Base-by-base conservation (phyloP, 2,888 invertebrate genomes). In the Agrotis exclamationis region DNA sequence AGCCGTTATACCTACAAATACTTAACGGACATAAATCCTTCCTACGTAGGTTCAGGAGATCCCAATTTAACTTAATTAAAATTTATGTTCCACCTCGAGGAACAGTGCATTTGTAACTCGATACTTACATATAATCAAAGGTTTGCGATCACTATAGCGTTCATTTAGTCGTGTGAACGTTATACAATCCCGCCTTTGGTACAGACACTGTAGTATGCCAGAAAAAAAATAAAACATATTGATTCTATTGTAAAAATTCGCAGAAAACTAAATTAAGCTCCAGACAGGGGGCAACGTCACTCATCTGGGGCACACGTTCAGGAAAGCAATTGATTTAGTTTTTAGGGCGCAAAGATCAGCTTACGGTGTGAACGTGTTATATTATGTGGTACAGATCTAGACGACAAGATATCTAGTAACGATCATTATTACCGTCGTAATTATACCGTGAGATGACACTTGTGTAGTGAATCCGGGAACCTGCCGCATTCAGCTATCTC, bases 311-410 rank as follows among this genome's bases (percentile, higher is more conserved):
- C 87, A 86, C 81, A 79, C 67, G 80, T 74, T 65, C 74, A 83
- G 82, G 80, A 88, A 87, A 86, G 81, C 82, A 88, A 86, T 86
- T 86, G 84, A 78, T 80, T 82, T 70, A 65, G 86, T 91, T 91
- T 92, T 91, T 90, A 89, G 91, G 88, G 86, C 91, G 89, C 87
- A 79, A 90, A 92, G 90, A 91, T 89, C 87, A 75, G 76, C 79
- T 83, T 83, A 79, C 84, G 82, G 85, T 87, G 88, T 80, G 84
- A 87, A 86, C 75, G 75, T 78, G 85, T 86, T 84, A 82, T 84
- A 84, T 88, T 84, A 84, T 88, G 83, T 88, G 84, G 85, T 85
- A 76, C 73, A 80, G 74, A 85, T 86, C 85, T 85, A 83, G 86
- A 82, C 75, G 83, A 80, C 69, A 80, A 88, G 86, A 88, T 87